Conservation (phyloP, 2,797 vertebrate species). For the Fistularia commersonii region DNA sequence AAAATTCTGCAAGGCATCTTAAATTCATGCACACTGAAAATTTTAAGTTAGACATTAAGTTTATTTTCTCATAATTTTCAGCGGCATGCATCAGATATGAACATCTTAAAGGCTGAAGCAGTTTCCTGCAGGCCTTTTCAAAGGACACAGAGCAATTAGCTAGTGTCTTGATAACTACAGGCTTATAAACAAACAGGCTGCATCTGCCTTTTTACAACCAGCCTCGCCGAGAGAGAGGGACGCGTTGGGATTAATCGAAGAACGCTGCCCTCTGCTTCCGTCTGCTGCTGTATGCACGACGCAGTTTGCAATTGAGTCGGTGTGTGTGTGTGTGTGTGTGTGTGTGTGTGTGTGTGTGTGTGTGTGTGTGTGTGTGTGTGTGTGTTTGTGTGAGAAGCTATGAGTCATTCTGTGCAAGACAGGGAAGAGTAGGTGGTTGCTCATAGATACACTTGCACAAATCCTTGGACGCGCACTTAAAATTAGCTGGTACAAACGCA, state of each 20-base stretch:
- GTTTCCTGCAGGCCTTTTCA: conserved; percentile 2
- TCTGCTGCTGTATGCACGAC: conserved; percentile 13
- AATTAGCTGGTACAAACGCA: too few species aligned
- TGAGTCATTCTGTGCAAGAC: neutral
- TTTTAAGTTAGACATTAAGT: too few species aligned
- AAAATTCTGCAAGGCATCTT: too few species aligned
- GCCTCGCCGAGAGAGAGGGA: neutral
- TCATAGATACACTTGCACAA: neutral
- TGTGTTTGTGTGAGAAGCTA: neutral
- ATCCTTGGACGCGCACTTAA: too few species aligned
- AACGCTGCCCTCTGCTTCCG: conserved; percentile 9
- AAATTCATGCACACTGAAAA: too few species aligned
- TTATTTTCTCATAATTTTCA: neutral
- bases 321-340: conserved; percentile 4
- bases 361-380: too few species aligned
- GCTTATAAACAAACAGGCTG: conserved; percentile 4
- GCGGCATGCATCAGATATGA: conserved; percentile 14
- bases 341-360: too few species aligned
- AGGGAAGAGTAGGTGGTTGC: neutral
- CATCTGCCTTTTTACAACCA: neutral
- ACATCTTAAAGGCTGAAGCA: neutral
- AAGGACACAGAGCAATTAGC: conserved; percentile 24
- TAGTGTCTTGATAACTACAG: conserved; percentile 3
- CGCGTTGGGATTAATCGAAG: too few species aligned
- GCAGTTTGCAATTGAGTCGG: conserved; percentile 13